These are phyloP conservation scores for Melanaphis sacchari DNA, from an alignment of 1,140 invertebrate species.

Conservation along the genomic window DNA sequence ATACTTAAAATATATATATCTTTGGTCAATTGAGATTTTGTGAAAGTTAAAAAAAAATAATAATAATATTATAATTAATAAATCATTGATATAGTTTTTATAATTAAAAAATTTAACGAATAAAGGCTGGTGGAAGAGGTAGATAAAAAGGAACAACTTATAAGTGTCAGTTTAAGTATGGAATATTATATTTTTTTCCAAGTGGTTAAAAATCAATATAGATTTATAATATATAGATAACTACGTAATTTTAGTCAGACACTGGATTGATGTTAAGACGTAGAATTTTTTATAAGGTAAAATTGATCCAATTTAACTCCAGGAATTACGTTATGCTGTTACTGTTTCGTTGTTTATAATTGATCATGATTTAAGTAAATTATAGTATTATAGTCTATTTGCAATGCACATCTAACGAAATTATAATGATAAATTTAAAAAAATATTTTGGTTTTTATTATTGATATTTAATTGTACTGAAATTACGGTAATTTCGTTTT, in stretches of 20 bases:
- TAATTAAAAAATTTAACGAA: neutral
- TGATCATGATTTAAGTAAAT: neutral
- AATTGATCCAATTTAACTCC: slow-evolving; percentile 14
- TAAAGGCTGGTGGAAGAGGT: neutral
- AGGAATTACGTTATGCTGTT: neutral
- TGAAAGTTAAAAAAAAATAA: neutral
- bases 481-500: neutral
- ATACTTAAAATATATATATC: neutral
- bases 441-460: neutral
- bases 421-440: neutral
- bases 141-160: neutral
- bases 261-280: neutral
- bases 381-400: neutral
- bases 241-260: neutral
- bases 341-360: neutral
- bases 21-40: neutral
- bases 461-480: neutral
- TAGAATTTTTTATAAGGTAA: neutral
- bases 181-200: neutral
- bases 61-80: neutral
- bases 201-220: neutral
- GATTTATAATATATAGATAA: neutral
- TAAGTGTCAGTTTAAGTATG: neutral
- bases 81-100: neutral
- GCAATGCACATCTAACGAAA: neutral